phyloP scores from a whole-genome alignment of 2,797 vertebrate species.

The Allobates femoralis region DNA sequence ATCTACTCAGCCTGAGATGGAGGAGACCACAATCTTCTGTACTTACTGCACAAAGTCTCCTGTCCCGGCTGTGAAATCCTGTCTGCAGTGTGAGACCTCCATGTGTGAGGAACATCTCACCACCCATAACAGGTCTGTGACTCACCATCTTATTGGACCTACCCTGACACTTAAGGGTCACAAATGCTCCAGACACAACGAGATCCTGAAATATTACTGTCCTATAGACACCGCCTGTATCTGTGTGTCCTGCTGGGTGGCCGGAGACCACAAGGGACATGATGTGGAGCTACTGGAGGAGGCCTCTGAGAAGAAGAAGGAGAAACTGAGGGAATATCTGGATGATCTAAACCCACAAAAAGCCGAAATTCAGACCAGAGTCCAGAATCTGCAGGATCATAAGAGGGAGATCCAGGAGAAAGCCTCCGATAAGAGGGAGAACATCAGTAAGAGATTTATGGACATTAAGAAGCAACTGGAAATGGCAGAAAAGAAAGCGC shows the following conservation, averaged over 20 bases:
- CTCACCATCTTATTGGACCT: not conserved
- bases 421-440: not conserved
- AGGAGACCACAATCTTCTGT: conserved; percentile 5
- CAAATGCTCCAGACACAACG: conserved; percentile 27
- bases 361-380: not conserved
- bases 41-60: conserved; percentile 29
- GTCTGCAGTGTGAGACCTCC: conserved; percentile 37
- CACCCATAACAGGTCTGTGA: conserved; percentile 7
- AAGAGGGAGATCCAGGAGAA: not conserved
- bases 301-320: conserved; percentile 21
- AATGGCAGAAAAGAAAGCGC: not conserved
- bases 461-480: conserved; percentile 14
- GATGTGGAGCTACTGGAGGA: conserved; percentile 21
- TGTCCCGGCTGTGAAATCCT: conserved; percentile 12
- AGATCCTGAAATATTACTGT: conserved; percentile 29
- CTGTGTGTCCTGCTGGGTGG: conserved; percentile 27
- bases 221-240: not conserved
- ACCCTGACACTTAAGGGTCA: not conserved
- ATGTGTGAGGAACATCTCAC: conserved; percentile 27
- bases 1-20: not conserved
- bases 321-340: not conserved
- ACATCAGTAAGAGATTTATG: not conserved
- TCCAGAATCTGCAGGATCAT: not conserved
- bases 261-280: conserved; percentile 15
- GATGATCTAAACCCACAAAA: not conserved